Evolutionary conservation across 2,888 invertebrate genomes (phyloP), one percentile per base, ranked within the genome.

Genomic region (Amphipoea oculea): DNA sequence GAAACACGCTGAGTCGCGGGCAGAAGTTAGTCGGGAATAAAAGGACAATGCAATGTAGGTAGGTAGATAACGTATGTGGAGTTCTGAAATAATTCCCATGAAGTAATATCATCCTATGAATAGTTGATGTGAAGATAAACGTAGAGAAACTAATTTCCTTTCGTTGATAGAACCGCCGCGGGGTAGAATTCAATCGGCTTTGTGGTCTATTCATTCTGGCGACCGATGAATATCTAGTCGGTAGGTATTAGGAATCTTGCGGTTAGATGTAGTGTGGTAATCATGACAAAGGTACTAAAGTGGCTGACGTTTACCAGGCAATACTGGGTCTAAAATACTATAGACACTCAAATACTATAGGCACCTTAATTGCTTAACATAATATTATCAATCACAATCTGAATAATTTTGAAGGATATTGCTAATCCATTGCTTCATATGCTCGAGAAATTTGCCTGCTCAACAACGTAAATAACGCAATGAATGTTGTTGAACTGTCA

Each of bases 101-200:
- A 4, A 65, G n/a, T n/a, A n/a, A 54, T 29, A 29, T 23, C 23
- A n/a, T 57, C 29, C 23, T 17, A 45, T 54, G 14, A 14, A 63
- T 62, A 51, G 60, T 40, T 51, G 17, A 12, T 42, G 62, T n/a
- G 11, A 40, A 79, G n/a, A 54, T 54, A 78, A 69, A 42, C 51
- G 14, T 11, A 68, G n/a, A 23, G 67, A 68, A 69, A 57, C 69
- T 63, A 54, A 79, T 79, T 79, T 79, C 69, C 78, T 79, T 36
- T 54, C 54, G 36, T 54, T 54, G 36, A 62, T 51, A 68, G 23
- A 36, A 48, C 17, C 54, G 42, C 23, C 54, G 42, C 23, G 9
- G 36, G 62, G n/a, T 54, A 14, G n/a, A 45, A 36, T 57, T n/a
- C 4, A 36, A 36, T 77, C 45, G n/a, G 14, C 1, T 45, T 12